Evolutionary conservation across 2,888 invertebrate genomes (phyloP).

Genomic region (Plutella xylostella): DNA sequence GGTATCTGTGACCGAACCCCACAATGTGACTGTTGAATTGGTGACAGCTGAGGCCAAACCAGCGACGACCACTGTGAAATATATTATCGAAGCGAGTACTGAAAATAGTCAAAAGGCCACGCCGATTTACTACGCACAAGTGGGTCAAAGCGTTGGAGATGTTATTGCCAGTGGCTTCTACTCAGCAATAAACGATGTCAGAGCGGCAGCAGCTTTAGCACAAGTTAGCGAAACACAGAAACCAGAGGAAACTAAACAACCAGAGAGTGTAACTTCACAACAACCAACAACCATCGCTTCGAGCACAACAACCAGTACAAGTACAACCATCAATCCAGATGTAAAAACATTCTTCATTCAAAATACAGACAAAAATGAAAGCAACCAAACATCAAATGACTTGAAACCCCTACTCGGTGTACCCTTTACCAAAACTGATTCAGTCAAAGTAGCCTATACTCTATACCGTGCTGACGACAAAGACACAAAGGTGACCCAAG

Average conservation of each 20-base stretch:
- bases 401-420: conserved; percentile 41
- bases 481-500: conserved; percentile 36
- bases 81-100: conserved; percentile 35
- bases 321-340: conserved; percentile 30
- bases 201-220: conserved; percentile 71
- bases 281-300: conserved; percentile 7
- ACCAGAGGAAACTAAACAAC: conserved; percentile 28
- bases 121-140: conserved; percentile 60
- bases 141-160: conserved; percentile 47
- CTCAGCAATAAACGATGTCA: conserved; percentile 69
- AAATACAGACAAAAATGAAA: conserved; percentile 29
- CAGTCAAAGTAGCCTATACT: conserved; percentile 51
- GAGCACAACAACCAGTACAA: conserved; percentile 15
- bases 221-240: conserved; percentile 70
- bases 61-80: conserved; percentile 40
- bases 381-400: conserved; percentile 34
- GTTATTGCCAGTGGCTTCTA: conserved; percentile 59
- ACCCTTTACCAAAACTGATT: conserved; percentile 46
- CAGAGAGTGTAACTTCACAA: background rate
- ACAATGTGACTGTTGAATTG: conserved; percentile 33
- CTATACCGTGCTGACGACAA: conserved; percentile 43
- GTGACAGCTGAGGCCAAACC: conserved; percentile 35
- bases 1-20: conserved; percentile 25
- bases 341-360: conserved; percentile 33
- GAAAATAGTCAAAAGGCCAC: conserved; percentile 36